Conservation (phyloP, 2,113 vertebrate species). For the Damaliscus lunatus region DNA sequence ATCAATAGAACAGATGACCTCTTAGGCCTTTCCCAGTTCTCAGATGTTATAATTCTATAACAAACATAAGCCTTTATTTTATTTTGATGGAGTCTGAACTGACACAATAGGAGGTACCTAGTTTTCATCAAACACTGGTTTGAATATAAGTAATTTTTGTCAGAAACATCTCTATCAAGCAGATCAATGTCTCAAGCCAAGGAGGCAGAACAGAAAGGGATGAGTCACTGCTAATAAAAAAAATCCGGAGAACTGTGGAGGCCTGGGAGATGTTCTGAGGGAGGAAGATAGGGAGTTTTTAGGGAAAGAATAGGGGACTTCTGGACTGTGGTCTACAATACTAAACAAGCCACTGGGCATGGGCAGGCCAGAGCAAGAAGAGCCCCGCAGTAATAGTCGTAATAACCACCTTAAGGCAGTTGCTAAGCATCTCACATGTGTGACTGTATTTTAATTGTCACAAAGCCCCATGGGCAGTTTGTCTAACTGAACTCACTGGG, state of each 20-base stretch:
- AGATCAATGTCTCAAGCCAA: not conserved
- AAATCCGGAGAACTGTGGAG: not conserved
- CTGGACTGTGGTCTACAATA: not conserved
- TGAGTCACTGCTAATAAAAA: not conserved
- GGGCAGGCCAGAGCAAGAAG: not conserved
- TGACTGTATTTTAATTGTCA: not conserved
- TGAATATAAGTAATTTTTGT: not conserved
- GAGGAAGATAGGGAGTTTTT: not conserved
- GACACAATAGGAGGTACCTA: not conserved
- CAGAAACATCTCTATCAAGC: not conserved
- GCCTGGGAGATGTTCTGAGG: not conserved
- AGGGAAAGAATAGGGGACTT: not conserved
- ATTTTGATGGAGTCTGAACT: not conserved
- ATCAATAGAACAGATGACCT: not conserved
- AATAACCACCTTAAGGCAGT: not conserved
- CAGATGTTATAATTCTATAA: not conserved
- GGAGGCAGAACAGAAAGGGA: not conserved
- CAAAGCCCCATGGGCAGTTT: not conserved
- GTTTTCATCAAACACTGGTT: not conserved
- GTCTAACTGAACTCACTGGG: not conserved
- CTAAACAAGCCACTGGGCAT: not conserved
- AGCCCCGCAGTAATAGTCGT: fast-evolving
- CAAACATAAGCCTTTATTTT: not conserved
- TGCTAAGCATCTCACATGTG: not conserved
- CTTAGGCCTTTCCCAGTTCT: not conserved